These are phyloP conservation scores for Tachystola acroxantha DNA, from an alignment of 2,888 invertebrate genomes.

Conservation along the genomic window DNA sequence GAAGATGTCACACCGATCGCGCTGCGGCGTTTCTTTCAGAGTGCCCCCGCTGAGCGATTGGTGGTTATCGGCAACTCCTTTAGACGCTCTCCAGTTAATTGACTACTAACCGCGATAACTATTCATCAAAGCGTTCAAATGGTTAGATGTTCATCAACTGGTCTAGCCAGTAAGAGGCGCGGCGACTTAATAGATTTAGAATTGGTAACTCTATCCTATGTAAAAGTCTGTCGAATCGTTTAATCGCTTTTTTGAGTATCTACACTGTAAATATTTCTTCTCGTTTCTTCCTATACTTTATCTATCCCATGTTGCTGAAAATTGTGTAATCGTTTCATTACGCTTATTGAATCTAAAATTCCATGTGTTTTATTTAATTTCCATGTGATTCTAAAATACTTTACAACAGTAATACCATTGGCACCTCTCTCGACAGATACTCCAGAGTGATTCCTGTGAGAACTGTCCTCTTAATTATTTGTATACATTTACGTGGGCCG, in stretches of 20 bases:
- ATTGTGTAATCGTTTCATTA: too few species aligned
- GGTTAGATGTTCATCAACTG: slow-evolving; percentile 20
- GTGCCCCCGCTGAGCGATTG: slow-evolving; percentile 55
- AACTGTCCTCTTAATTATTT: slow-evolving; percentile 63
- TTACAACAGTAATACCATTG: too few species aligned
- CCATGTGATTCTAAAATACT: too few species aligned
- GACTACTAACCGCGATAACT: slow-evolving; percentile 48
- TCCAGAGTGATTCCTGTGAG: slow-evolving; percentile 49
- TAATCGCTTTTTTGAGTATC: neutral
- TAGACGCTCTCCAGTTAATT: slow-evolving; percentile 43
- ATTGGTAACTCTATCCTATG: neutral
- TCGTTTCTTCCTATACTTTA: too few species aligned
- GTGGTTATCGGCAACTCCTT: slow-evolving; percentile 51
- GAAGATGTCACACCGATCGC: slow-evolving; percentile 35
- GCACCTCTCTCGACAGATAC: slow-evolving; percentile 33
- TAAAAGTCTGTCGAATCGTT: too few species aligned
- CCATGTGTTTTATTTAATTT: too few species aligned
- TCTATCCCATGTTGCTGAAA: too few species aligned
- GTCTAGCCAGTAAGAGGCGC: slow-evolving; percentile 8
- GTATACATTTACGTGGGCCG: slow-evolving; percentile 33
- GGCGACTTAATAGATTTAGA: slow-evolving; percentile 1
- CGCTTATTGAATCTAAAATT: too few species aligned
- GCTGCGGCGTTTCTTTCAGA: slow-evolving; percentile 23
- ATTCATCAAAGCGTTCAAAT: slow-evolving; percentile 36
- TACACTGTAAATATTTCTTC: neutral